Conservation (phyloP, 1,140 invertebrate genomes). For the Carcinoscorpius rotundicauda region DNA sequence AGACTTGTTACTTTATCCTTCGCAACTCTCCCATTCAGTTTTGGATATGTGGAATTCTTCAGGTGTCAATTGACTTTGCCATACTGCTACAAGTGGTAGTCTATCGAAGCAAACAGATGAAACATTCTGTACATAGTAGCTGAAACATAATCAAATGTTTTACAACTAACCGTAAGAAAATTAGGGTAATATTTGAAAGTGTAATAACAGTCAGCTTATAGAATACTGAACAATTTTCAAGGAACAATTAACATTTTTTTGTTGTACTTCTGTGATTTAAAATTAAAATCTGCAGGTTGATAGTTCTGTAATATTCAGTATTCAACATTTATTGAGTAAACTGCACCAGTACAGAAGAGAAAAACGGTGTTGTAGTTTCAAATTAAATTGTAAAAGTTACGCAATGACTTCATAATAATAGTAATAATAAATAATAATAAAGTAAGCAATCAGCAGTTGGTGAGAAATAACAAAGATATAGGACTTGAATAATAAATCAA, state of each 20-base stretch:
- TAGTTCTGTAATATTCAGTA: not conserved
- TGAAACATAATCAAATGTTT: conserved; percentile 2
- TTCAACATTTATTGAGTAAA: too few relatives aligned
- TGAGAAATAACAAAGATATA: too few relatives aligned
- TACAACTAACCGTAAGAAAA: conserved; percentile 2
- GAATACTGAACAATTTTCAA: not conserved
- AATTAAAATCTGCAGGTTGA: not conserved
- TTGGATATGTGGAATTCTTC: conserved; percentile 84
- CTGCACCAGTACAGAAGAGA: too few relatives aligned
- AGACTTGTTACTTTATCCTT: conserved; percentile 90
- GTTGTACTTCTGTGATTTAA: not conserved
- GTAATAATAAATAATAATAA: too few relatives aligned
- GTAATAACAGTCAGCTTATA: conserved; percentile 1
- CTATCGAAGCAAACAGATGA: conserved; percentile 30
- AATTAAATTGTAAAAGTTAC: too few relatives aligned
- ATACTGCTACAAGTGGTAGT: conserved; percentile 65
- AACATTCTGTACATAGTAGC: conserved; percentile 11
- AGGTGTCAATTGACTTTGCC: conserved; percentile 71
- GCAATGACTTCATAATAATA: too few relatives aligned
- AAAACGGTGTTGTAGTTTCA: too few relatives aligned
- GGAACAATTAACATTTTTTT: not conserved
- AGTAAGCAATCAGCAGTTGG: too few relatives aligned
- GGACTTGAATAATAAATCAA: too few relatives aligned
- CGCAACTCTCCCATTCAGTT: conserved; percentile 86
- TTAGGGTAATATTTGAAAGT: conserved; percentile 3